These are phyloP conservation scores for Hippocampus barbouri DNA, from an alignment of 2,113 vertebrate genomes.

Conservation along the genomic window DNA sequence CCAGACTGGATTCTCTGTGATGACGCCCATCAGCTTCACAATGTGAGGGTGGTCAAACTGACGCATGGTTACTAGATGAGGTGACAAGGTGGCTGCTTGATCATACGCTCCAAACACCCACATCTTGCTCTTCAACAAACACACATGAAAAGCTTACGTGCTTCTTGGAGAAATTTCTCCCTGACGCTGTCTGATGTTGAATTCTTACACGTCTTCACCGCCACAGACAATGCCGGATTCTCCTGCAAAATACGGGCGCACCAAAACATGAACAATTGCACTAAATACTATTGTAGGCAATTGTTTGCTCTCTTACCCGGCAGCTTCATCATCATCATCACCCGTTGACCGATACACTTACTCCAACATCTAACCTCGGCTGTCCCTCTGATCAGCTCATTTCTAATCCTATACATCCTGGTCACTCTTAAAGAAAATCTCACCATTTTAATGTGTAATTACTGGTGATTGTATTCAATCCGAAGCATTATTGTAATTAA, in stretches of 20 bases:
- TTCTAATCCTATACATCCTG: too few relatives aligned
- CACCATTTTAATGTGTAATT: neutral
- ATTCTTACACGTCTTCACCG: slow-evolving; percentile 98
- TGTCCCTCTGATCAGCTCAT: too few relatives aligned
- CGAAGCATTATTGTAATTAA: neutral
- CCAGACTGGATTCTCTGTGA: slow-evolving; percentile 97
- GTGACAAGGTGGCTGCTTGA: neutral
- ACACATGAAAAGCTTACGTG: slow-evolving; percentile 77
- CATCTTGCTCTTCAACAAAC: neutral
- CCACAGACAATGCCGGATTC: slow-evolving; percentile 89
- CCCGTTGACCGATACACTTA: too few relatives aligned
- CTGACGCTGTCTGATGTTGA: slow-evolving; percentile 95
- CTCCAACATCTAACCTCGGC: too few relatives aligned
- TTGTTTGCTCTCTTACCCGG: too few relatives aligned
- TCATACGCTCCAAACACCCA: neutral
- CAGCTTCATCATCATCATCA: too few relatives aligned
- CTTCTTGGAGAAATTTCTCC: slow-evolving; percentile 98
- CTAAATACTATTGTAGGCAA: neutral
- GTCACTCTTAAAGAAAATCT: too few relatives aligned
- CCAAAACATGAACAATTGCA: neutral
- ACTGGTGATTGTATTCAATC: neutral
- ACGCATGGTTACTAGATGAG: slow-evolving; percentile 89
- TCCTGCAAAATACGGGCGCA: slow-evolving; percentile 72
- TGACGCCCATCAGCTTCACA: slow-evolving; percentile 95
- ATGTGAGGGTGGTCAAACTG: slow-evolving; percentile 99